Evolutionary conservation across 2,113 vertebrate species (phyloP), one percentile per base, ranked within the genome.

Genomic region (Nerophis ophidion): DNA sequence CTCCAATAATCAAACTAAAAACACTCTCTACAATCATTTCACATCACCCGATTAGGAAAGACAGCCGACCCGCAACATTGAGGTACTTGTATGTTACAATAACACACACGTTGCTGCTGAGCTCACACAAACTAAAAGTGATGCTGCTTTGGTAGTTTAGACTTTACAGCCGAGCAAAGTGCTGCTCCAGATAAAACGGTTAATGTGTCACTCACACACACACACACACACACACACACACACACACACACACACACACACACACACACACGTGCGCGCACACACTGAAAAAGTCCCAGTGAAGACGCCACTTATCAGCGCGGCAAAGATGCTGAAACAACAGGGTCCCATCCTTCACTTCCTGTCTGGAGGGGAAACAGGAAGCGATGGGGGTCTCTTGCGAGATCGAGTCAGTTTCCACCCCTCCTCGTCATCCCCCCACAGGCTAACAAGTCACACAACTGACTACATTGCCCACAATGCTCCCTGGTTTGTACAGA

Each of bases 311-410:
- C 71, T 75, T 78, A 69, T 81, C 70, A 14, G 34, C 2, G 6
- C 5, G 0, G 6, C 61, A 57, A 53, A 68, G 76, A 71, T 63
- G 72, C 76, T 74, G 80, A 79, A 79, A 80, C 55, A 75, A 77
- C 80, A 77, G 7, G 0, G 5, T 17, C 0, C 58, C 54, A 68
- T 72, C 69, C 77, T 73, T 69, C 62, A 77, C 72, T 83, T 83
- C 77, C 81, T 74, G 74, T 74, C 72, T 74, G 62, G 44, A 70
- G 44, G 77, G 77, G 80, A 77, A 80, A 72, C 77, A 78, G 81
- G 81, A 80, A 74, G 72, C 14, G 19, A 57, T 8, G 4, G 8
- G 47, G 35, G 26, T 6, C 12, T 58, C 52, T 48, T 62, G n/a
- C 11, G 62, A 48, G 63, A 26, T 8, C 0, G 11, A 52, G 58